phyloP scores from a whole-genome alignment of 2,113 vertebrate species.

The Heterotis niloticus region DNA sequence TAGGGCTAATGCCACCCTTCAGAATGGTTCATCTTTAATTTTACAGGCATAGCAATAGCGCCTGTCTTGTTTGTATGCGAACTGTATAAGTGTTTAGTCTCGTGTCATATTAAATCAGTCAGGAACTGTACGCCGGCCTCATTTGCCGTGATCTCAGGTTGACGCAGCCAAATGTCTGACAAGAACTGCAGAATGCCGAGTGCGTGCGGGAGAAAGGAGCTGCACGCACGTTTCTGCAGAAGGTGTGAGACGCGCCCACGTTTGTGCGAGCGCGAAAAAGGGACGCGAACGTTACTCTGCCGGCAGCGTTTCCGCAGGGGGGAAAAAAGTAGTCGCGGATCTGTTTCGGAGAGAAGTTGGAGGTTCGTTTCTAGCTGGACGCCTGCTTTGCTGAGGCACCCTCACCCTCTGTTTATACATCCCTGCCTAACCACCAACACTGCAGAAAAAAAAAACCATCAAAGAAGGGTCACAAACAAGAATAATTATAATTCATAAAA shows the following conservation, averaged over 20 bases:
- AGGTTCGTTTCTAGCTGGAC: too few relatives aligned
- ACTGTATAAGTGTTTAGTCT: conserved; percentile 49
- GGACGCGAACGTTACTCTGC: too few relatives aligned
- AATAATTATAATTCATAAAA: too few relatives aligned
- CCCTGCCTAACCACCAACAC: background rate
- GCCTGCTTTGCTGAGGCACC: background rate
- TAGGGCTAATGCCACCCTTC: conserved; percentile 36
- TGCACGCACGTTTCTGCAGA: background rate
- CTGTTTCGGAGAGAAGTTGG: background rate
- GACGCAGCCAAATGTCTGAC: conserved; percentile 42
- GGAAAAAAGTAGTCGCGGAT: conserved; percentile 12
- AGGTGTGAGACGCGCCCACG: background rate
- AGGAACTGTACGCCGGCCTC: conserved; percentile 43
- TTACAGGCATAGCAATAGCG: conserved; percentile 39
- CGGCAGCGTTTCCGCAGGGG: too few relatives aligned
- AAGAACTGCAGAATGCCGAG: conserved; percentile 45
- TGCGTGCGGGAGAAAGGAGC: background rate
- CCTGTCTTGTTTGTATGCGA: conserved; percentile 53
- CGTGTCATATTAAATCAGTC: conserved; percentile 49
- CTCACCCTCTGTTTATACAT: conserved; percentile 37
- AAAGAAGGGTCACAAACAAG: too few relatives aligned
- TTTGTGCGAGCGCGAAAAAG: background rate
- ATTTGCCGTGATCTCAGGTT: conserved; percentile 45
- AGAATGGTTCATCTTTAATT: conserved; percentile 41
- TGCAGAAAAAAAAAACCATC: conserved; percentile 3